A percentile compares a stretch with the other conserved stretches of the same genome.
These are phyloP conservation scores for Chloropsis hardwickii DNA, from an alignment of 2,113 vertebrate genomes.

Conservation along the genomic window DNA sequence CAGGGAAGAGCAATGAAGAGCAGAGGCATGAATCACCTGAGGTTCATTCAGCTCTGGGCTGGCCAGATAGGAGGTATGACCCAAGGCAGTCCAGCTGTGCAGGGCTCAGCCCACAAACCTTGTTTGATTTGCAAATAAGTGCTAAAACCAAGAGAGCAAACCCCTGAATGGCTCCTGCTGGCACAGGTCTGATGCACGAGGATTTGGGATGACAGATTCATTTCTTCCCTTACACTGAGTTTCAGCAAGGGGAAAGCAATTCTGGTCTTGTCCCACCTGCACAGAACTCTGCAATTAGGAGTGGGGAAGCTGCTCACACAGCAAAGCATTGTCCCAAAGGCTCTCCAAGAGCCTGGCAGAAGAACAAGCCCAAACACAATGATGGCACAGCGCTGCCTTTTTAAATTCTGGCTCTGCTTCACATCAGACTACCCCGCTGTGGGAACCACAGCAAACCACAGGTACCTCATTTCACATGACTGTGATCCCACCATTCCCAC, in stretches of 20 bases:
- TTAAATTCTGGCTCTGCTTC: not conserved
- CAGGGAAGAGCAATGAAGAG: accelerated
- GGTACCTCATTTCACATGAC: slow-evolving; percentile 9
- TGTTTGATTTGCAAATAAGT: not conserved
- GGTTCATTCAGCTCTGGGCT: not conserved
- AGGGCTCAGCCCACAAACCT: not conserved
- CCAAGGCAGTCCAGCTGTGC: not conserved
- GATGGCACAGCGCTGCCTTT: not conserved
- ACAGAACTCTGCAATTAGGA: not conserved
- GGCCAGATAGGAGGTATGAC: not conserved
- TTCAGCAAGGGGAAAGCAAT: not conserved
- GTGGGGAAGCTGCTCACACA: not conserved
- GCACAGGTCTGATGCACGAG: not conserved
- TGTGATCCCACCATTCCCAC: not conserved
- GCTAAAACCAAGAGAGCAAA: not conserved
- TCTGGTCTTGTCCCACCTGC: not conserved
- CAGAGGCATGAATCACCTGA: not conserved
- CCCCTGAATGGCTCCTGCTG: not conserved
- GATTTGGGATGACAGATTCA: not conserved
- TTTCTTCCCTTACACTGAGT: not conserved
- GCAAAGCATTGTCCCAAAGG: not conserved
- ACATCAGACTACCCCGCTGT: not conserved
- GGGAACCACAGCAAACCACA: not conserved
- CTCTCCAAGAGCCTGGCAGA: not conserved
- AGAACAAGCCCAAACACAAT: not conserved